Base-by-base conservation (phyloP, 2,888 invertebrate species). In the Anarsia innoxiella region DNA sequence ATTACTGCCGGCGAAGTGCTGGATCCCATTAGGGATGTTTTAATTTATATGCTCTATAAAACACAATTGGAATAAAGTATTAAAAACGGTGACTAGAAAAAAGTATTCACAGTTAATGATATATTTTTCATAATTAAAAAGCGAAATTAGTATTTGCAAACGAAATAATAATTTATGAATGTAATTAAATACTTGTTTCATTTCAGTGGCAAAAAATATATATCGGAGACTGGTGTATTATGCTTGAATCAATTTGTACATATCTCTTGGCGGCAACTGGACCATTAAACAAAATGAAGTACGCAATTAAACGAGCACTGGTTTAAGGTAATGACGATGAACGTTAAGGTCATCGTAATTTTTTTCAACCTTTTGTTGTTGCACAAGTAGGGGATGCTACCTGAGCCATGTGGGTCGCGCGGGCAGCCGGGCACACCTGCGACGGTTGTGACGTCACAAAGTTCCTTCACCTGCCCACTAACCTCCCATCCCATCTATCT, bases 391-490 rank as follows among this genome's bases (percentile, higher is more conserved):
- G 43, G 44, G 43, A 37, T 56, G 57, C 62, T 60, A 58, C 57
- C 56, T 65, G 59, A 42, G 56, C 42, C 42, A 37, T 42, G 37
- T 54, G 42, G 46, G 55, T 60, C 51, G 50, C 53, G 56, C 56
- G 48, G 54, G 49, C 59, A 19, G 19, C 4, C 56, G 59, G 62
- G 58, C 61, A 52, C 72, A 73, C 69, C 71, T 73, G 72, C 68
- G 55, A 57, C 52, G 50, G 54, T 45, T 37, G 52, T 64, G 63
- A 63, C 65, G 63, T 64, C 65, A 66, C 53, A 60, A n/a, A 53
- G 59, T 68, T 65, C 62, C 60, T 68, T 72, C 72, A 73, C 72
- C 72, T 73, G 72, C 63, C 63, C 58, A 49, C 42, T 49, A 49
- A 47, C 37, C 43, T 51, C n/a, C n/a, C n/a, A n/a, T n/a, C 51